Evolutionary conservation across 1,140 invertebrate species (phyloP), one percentile per base, ranked within the genome.

Genomic region (Gonioctena quinquepunctata): DNA sequence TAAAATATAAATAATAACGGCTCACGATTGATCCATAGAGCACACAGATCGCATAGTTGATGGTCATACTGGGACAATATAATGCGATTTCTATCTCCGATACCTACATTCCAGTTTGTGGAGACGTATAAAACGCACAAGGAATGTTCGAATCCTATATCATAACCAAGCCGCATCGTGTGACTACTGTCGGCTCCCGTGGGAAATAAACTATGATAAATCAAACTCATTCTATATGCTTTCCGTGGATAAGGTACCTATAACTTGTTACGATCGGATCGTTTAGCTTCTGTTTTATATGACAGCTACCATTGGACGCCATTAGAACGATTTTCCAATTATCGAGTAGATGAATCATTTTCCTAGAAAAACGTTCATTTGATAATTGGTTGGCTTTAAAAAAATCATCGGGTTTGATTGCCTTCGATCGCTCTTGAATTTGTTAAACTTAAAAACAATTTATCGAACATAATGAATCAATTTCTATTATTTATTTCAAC

Each of bases 121-220:
- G 8, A 57, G 54, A 57, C 54, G 22, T 54, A 54, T 57, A 57
- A 57, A 57, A 57, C 19, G 21, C 13, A 25, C 54, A 23, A 19
- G 54, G 54, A 57, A 57, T 57, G 16, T 65, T 52, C 60, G 61
- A 61, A 57, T 69, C 60, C 63, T 72, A 66, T 68, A 72, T 72
- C 70, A 72, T 72, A 72, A 68, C 64, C 25, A 50, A 68, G 62
- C 54, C 69, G 70, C 54, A 21, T 57, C 54, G 54, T 57, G 54
- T 57, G 54, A 57, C 54, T 69, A 42, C 33, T n/a, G 62, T 25
- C 70, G 56, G 70, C 70, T 72, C 70, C 70, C 70, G 70, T 72
- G 70, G 65, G 70, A 72, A 72, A 68, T 52, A 18, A 18, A 18
- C 11, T 18, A 21, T 25, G 52, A 72, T 72, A 72, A 72, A 72